Evolutionary conservation across 2,797 vertebrate species (phyloP).

Genomic region (Bradypodion ventrale): DNA sequence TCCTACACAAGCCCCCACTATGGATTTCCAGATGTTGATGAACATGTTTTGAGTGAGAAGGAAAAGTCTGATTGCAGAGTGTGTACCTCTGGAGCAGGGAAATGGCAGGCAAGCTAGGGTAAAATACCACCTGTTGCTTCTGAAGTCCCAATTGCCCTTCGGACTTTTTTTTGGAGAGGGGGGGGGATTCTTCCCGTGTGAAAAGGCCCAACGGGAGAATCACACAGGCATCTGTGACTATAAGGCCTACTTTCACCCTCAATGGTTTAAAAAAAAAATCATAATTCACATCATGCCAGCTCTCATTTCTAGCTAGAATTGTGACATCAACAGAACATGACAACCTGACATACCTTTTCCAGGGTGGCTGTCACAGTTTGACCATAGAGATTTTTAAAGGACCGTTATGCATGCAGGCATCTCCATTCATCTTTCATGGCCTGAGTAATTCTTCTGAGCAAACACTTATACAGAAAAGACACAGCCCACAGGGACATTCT

Average conservation of each 20-base stretch:
- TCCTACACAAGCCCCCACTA: neutral
- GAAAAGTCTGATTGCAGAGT: neutral
- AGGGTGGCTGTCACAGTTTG: constrained; percentile 52
- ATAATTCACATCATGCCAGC: constrained; percentile 43
- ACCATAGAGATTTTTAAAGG: constrained; percentile 67
- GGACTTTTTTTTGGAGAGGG: neutral
- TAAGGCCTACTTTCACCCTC: neutral
- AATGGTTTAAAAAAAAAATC: constrained; percentile 9
- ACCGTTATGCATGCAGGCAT: constrained; percentile 70
- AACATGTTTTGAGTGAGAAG: too few species aligned
- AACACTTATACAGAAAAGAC: constrained; percentile 72
- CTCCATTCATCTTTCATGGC: constrained; percentile 77
- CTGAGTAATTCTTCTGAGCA: constrained; percentile 73
- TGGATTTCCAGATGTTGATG: neutral
- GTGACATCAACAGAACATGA: constrained; percentile 74
- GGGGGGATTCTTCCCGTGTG: too few species aligned
- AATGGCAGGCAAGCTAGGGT: neutral
- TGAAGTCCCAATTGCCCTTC: neutral
- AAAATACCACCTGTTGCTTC: neutral
- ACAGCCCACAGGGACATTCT: constrained; percentile 66
- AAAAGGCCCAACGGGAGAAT: neutral
- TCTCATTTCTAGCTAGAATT: constrained; percentile 71
- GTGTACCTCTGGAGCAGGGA: neutral
- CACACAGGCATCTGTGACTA: neutral
- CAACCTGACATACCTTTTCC: constrained; percentile 45